Conservation (phyloP, 2,113 vertebrate genomes). For the Elgaria multicarinata region DNA sequence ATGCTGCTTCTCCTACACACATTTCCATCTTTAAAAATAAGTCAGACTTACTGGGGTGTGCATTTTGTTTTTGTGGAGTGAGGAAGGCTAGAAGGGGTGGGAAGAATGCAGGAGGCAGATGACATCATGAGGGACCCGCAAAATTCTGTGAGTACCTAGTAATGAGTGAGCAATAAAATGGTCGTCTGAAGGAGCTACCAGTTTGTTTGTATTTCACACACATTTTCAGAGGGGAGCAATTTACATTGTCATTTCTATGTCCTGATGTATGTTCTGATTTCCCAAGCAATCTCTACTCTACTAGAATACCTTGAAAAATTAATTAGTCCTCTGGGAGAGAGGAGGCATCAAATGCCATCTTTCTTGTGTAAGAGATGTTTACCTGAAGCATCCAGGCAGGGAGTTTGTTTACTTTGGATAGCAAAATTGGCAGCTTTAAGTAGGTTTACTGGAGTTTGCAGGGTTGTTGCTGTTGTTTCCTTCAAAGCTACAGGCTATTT, state of each 20-base stretch:
- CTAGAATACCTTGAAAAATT: not conserved
- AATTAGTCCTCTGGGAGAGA: not conserved
- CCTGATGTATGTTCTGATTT: conserved; percentile 13
- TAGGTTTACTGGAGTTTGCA: conserved; percentile 19
- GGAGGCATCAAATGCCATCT: not conserved
- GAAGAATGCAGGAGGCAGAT: too few relatives aligned
- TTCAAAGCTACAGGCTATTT: conserved; percentile 22
- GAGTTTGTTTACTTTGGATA: not conserved
- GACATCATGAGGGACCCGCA: too few relatives aligned
- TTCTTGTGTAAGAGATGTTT: not conserved
- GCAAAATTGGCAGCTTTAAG: not conserved
- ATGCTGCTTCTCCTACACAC: too few relatives aligned
- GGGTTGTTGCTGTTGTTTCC: not conserved
- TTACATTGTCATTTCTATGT: not conserved
- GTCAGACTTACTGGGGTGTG: too few relatives aligned
- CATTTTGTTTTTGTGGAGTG: too few relatives aligned
- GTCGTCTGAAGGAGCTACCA: too few relatives aligned
- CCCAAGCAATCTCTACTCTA: not conserved
- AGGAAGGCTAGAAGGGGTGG: too few relatives aligned
- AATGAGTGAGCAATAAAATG: too few relatives aligned
- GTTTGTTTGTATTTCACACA: not conserved
- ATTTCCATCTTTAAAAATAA: too few relatives aligned
- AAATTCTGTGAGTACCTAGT: too few relatives aligned
- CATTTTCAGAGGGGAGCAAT: not conserved
- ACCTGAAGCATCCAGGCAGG: not conserved